Evolutionary conservation across 2,113 vertebrate genomes (phyloP).

Genomic region (Pyrgilauda ruficollis): DNA sequence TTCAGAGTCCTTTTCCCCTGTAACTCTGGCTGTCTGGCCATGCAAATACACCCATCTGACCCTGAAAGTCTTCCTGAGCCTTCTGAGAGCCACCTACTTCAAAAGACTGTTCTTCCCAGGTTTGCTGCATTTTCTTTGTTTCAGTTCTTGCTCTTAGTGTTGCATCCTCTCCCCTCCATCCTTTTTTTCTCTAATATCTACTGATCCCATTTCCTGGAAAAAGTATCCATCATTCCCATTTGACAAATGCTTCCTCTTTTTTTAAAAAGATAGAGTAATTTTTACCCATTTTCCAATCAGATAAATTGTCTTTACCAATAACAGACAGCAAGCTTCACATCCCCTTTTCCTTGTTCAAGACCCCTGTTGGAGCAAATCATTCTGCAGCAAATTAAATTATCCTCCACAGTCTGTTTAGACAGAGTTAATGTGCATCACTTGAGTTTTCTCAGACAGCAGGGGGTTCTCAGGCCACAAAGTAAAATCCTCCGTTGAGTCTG

Average conservation of each 20-base stretch:
- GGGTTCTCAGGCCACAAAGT: not conserved
- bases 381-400: slow-evolving; percentile 15
- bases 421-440: not conserved
- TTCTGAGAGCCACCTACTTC: not conserved
- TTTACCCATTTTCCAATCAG: not conserved
- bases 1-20: not conserved
- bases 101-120: not conserved
- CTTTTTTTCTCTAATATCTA: not conserved
- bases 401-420: not conserved
- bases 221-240: not conserved
- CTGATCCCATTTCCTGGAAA: not conserved
- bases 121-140: not conserved
- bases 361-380: not conserved
- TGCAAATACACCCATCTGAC: not conserved
- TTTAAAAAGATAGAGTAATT: fast-evolving
- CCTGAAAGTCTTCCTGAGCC: not conserved
- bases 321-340: not conserved
- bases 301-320: not conserved
- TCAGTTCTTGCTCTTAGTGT: not conserved
- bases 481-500: not conserved
- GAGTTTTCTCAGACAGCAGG: not conserved
- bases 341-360: not conserved
- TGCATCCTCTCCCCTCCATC: not conserved
- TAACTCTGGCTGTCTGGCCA: not conserved
- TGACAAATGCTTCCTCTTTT: not conserved